Evolutionary conservation across 2,113 vertebrate species (phyloP).

Genomic region (Coptodon rendalli): DNA sequence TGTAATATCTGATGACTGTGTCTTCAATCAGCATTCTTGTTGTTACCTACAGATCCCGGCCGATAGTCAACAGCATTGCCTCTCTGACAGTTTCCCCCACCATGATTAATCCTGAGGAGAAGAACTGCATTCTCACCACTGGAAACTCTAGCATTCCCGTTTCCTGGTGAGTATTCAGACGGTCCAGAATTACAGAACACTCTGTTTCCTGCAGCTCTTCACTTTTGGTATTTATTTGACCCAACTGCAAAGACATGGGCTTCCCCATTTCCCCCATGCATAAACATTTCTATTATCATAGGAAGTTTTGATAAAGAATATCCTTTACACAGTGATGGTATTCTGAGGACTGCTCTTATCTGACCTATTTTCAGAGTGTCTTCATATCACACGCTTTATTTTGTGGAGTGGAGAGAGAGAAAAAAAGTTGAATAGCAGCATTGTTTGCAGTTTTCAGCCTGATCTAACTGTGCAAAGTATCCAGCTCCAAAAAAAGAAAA

Average conservation of each 20-base stretch:
- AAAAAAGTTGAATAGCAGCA: conserved; percentile 45
- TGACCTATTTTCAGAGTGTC: conserved; percentile 21
- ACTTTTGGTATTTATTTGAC: neutral
- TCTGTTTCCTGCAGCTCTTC: neutral
- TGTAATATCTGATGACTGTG: neutral
- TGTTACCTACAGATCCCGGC: conserved; percentile 73
- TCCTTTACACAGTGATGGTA: neutral
- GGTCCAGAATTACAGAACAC: neutral
- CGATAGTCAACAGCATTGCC: conserved; percentile 81
- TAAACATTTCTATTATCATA: conserved; percentile 10
- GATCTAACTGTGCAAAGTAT: conserved; percentile 23
- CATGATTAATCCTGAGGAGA: conserved; percentile 92
- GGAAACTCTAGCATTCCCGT: conserved; percentile 69
- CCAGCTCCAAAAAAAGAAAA: conserved; percentile 13
- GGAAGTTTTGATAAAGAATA: conserved; percentile 41
- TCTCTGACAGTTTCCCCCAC: conserved; percentile 77
- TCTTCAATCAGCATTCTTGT: neutral
- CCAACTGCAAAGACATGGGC: neutral
- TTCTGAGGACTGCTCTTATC: neutral
- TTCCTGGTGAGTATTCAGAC: conserved; percentile 76
- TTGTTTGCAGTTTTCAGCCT: conserved; percentile 40
- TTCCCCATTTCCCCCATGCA: neutral
- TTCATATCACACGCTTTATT: neutral
- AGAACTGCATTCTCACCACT: conserved; percentile 68
- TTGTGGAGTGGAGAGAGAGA: neutral